phyloP scores from a whole-genome alignment of 1,140 invertebrate genomes.

The Spodoptera frugiperda region DNA sequence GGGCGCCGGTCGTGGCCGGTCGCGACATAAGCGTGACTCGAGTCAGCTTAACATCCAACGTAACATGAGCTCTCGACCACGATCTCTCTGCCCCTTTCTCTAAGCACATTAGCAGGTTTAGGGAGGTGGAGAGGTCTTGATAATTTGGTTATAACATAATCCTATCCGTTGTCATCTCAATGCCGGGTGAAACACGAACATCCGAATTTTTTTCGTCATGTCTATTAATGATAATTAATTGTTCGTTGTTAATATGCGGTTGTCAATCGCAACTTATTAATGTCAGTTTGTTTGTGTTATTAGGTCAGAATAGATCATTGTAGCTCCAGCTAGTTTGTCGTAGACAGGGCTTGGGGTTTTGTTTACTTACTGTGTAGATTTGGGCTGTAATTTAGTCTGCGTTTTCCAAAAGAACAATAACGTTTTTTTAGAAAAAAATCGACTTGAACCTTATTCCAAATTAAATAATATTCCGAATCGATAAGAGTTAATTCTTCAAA shows the following conservation, averaged over 20 bases:
- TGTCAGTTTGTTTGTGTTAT: constrained; percentile 68
- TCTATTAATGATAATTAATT: constrained; percentile 82
- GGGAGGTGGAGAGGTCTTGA: constrained; percentile 45
- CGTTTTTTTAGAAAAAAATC: no score
- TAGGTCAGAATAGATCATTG: constrained; percentile 44
- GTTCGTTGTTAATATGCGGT: constrained; percentile 71
- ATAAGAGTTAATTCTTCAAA: no score
- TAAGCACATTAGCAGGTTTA: not conserved
- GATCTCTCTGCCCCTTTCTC: constrained; percentile 49
- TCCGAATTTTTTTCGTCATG: constrained; percentile 72
- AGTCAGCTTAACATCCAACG: constrained; percentile 58
- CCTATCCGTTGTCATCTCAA: constrained; percentile 80
- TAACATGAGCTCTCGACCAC: constrained; percentile 58
- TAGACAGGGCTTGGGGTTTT: not conserved
- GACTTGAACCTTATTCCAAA: no score
- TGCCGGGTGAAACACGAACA: constrained; percentile 80
- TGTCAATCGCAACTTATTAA: constrained; percentile 79
- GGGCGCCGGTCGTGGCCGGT: constrained; percentile 73
- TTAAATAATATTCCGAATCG: no score
- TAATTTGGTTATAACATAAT: constrained; percentile 64
- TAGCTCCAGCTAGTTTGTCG: not conserved
- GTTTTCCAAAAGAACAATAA: no score
- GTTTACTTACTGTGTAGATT: no score
- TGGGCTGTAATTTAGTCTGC: no score
- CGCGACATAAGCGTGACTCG: constrained; percentile 72